Base-by-base conservation (phyloP, 2,888 invertebrate species). In the Eilema sororculum region DNA sequence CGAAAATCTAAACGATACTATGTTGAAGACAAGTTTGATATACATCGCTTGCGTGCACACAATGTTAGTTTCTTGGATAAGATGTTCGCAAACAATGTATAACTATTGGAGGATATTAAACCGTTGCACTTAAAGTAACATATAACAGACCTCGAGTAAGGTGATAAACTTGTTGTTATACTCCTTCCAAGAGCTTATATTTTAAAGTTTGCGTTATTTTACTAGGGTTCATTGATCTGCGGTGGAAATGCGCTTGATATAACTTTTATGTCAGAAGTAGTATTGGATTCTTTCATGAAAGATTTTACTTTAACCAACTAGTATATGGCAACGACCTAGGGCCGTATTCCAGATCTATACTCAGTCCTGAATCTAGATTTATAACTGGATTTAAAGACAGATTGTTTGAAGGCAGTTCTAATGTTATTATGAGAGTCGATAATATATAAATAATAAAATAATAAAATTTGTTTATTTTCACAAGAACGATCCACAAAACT, bases 131-230 rank as follows among this genome's bases (percentile, higher is more conserved):
- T 30, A 22, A 33, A 20, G 24, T 33, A 24, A 57, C 56, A 22
- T 24, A 65, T 22, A 22, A 22, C 16, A 65, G 9, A 3, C 22
- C 10, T 56, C 56, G 33, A 65, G 56, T 56, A 3, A 12, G 24
- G 33, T 56, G 56, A 30, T 65, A 33, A 30, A 65, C 24, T 56
- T 30, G 74, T 68, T 37, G 46, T 79, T 64, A 59, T 41, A 41
- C 67, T 67, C 28, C 5, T 41, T 64, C 16, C 24, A 16, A 33
- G 69, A 52, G 52, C 52, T n/a, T 52, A 52, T 52, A 46, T 52
- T 52, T 52, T 52, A 52, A 52, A 52, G 8, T n/a, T 16, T 41
- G 16, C 41, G 16, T 41, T 41, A 9, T 52, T 52, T 52, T n/a
- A 52, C 52, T 52, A 52, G 52, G n/a, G 52, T 52, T 52, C 52